Evolutionary conservation across 2,113 vertebrate species (phyloP).

Genomic region (Glaucomys volans): DNA sequence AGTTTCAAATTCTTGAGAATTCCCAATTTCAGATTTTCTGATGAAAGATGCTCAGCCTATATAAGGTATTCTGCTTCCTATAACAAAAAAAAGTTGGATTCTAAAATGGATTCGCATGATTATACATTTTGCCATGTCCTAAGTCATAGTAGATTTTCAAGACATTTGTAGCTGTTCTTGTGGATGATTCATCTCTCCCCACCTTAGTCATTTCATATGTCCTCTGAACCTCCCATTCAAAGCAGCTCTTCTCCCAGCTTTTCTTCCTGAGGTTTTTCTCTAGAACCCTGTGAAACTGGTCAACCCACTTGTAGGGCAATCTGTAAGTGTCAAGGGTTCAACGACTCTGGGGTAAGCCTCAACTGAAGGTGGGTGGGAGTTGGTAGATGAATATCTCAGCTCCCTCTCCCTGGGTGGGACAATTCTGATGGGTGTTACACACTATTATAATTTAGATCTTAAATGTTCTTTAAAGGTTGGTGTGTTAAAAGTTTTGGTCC

Average conservation of each 20-base stretch:
- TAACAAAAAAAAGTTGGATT: background rate
- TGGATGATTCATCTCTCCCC: background rate
- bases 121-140: background rate
- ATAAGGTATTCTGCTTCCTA: background rate
- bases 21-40: background rate
- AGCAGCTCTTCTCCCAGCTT: background rate
- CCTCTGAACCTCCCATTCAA: background rate
- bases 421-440: background rate
- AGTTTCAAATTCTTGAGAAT: background rate
- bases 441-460: background rate
- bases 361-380: background rate
- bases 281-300: background rate
- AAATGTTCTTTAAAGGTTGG: background rate
- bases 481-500: background rate
- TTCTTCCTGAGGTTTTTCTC: background rate
- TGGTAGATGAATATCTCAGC: background rate
- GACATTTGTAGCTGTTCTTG: background rate
- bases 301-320: background rate
- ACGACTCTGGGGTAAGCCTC: background rate
- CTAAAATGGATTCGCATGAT: conserved; percentile 25
- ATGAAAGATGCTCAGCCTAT: background rate
- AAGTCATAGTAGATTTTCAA: background rate
- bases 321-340: background rate
- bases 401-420: background rate
- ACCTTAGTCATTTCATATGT: background rate